These are phyloP conservation scores for Mystacornis crossleyi DNA, from an alignment of 2,113 vertebrate genomes.

Conservation along the genomic window DNA sequence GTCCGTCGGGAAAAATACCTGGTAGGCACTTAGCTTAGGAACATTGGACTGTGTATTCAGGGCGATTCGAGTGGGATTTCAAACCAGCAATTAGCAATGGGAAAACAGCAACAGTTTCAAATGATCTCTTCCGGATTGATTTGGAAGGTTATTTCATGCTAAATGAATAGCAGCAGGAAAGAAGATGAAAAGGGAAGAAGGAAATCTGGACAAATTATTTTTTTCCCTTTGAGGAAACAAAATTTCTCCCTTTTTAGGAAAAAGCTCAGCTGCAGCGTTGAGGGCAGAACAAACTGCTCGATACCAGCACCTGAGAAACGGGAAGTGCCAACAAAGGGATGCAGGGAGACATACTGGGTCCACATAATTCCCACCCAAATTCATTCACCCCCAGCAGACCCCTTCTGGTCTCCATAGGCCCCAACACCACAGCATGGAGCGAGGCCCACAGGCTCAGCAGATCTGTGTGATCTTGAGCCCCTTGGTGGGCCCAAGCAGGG, in stretches of 20 bases:
- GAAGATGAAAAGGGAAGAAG: constrained; percentile 4
- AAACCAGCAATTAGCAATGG: constrained; percentile 17
- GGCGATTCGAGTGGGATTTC: background rate
- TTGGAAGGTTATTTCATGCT: constrained; percentile 52
- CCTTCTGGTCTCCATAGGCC: background rate
- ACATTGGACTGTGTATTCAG: background rate
- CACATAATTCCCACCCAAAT: background rate
- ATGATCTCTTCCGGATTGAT: constrained; percentile 38
- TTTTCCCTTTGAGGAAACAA: background rate
- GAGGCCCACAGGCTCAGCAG: background rate
- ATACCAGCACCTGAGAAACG: background rate
- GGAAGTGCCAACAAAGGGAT: background rate
- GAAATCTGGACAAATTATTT: background rate
- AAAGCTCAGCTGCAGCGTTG: background rate
- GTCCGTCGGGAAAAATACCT: background rate
- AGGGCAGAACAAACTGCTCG: background rate
- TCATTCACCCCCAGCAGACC: background rate
- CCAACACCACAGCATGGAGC: fast-evolving
- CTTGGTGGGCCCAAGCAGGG: background rate
- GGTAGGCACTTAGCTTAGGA: background rate
- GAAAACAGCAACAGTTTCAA: constrained; percentile 20
- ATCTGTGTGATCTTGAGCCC: fast-evolving
- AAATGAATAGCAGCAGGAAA: constrained; percentile 52
- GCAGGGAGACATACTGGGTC: background rate
- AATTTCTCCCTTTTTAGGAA: background rate